Evolutionary conservation across 2,797 vertebrate species (phyloP), one percentile per base, ranked within the genome.

Genomic region (Karalla daura): DNA sequence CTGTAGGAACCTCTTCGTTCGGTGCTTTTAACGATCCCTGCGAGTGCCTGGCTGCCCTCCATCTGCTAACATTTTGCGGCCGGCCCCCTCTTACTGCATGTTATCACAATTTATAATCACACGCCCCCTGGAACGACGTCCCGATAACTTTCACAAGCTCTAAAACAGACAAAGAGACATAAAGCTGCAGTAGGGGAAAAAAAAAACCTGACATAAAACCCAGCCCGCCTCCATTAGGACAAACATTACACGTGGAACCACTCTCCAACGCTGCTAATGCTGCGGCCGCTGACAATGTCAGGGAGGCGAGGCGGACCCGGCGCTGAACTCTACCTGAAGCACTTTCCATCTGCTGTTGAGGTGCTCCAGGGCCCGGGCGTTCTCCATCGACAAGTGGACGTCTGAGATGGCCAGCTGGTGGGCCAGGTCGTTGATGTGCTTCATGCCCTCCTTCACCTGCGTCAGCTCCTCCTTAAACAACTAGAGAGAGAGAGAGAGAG

Each of bases 301-400:
- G 69, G 63, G 9, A 49, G 44, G 24, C 30, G 47, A 27, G 28
- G 12, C 39, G 27, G 72, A 58, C 52, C 46, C 40, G 18, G 45
- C 56, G 63, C 28, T 27, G 35, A 69, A 68, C 59, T 37, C 9
- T 91, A 99, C 98, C 96, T 98, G 97, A 58, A 99, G 94, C 78
- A 97, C 94, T 84, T 98, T 98, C 97, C 97, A 99, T 59, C 94
- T 94, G 23, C 85, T 94, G 87, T 98, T 98, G 86, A 99, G 96
- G 81, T 98, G 96, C 85, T 99, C 98, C 88, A 98, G 92, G 60
- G 91, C 83, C 0, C 94, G 94, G 24, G 96, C 96, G 35, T 96
- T 99, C 70, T 99, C 98, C 95, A 98, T 95, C 70, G 97, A 98
- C 75, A 99, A 91, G 75, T 99, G 98, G 27, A 99, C 98, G 67